A percentile compares a stretch with the other conserved stretches of the same genome.
Conservation (phyloP, 2,888 invertebrate genomes). For the Drosophila algonquin region DNA sequence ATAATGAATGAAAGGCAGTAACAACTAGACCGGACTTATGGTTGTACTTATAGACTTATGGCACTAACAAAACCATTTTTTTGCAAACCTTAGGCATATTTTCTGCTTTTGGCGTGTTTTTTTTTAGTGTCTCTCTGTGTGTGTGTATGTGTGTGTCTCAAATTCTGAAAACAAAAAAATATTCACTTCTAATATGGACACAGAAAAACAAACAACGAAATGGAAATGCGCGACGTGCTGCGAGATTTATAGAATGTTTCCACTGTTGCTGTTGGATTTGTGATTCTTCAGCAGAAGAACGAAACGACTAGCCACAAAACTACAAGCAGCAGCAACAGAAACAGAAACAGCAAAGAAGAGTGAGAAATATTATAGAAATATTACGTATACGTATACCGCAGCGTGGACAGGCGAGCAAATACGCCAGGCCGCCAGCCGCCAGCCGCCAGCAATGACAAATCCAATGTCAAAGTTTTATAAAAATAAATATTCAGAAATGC, state of each 20-base stretch:
- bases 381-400: slow-evolving; percentile 69
- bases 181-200: slow-evolving; percentile 58
- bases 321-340: neutral
- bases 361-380: slow-evolving; percentile 49
- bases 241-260: slow-evolving; percentile 9
- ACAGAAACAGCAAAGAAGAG: slow-evolving; percentile 3
- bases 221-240: slow-evolving; percentile 44
- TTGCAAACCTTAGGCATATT: slow-evolving; percentile 74
- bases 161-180: slow-evolving; percentile 44
- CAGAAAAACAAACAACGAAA: slow-evolving; percentile 51
- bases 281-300: slow-evolving; percentile 25
- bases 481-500: slow-evolving; percentile 70
- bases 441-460: slow-evolving; percentile 77
- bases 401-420: slow-evolving; percentile 51
- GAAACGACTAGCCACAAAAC: neutral
- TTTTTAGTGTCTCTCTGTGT: slow-evolving; percentile 18
- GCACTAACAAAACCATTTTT: slow-evolving; percentile 34
- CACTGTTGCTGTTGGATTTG: slow-evolving; percentile 37
- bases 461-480: slow-evolving; percentile 81
- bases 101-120: slow-evolving; percentile 46
- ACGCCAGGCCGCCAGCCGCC: slow-evolving; percentile 13
- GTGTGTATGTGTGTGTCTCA: slow-evolving; percentile 38
- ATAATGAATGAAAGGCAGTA: slow-evolving; percentile 39
- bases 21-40: slow-evolving; percentile 35
- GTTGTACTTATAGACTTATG: slow-evolving; percentile 28